These are phyloP conservation scores for Hippocampus mohnikei DNA, from an alignment of 2,113 vertebrate genomes.

Conservation along the genomic window DNA sequence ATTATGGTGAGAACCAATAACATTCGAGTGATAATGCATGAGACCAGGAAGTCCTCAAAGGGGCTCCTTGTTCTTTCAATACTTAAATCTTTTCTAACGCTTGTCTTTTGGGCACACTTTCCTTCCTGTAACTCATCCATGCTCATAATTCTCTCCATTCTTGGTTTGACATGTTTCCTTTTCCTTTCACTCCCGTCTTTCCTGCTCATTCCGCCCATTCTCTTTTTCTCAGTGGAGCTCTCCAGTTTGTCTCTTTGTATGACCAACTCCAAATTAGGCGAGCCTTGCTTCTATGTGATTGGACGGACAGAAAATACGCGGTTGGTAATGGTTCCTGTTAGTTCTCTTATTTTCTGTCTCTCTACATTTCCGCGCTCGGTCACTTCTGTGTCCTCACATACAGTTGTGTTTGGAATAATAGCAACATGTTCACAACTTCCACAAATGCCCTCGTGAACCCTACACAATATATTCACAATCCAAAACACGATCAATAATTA, in stretches of 20 bases:
- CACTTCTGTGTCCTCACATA: constrained; percentile 30
- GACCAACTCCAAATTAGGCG: constrained; percentile 82
- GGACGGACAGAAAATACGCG: constrained; percentile 82
- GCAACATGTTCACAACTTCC: background rate
- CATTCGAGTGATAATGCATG: background rate
- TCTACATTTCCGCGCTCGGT: constrained; percentile 56
- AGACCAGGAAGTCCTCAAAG: background rate
- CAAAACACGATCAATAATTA: too few species aligned
- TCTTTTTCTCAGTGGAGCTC: constrained; percentile 75
- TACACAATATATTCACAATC: too few species aligned
- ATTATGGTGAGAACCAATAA: constrained; percentile 69
- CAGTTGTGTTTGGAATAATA: background rate
- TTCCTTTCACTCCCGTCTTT: constrained; percentile 9
- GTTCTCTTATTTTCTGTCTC: constrained; percentile 71
- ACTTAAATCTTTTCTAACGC: background rate
- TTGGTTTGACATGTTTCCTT: constrained; percentile 15
- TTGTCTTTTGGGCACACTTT: constrained; percentile 16
- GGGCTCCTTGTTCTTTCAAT: background rate
- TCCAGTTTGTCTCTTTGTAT: constrained; percentile 82
- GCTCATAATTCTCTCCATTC: constrained; percentile 13
- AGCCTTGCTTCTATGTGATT: constrained; percentile 83
- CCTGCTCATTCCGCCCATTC: constrained; percentile 1
- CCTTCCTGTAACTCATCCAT: constrained; percentile 1
- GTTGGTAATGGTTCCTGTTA: constrained; percentile 82
- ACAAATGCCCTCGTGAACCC: too few species aligned